A percentile compares a stretch with the other conserved stretches of the same genome.
These are phyloP conservation scores for Myopa testacea DNA, from an alignment of 2,888 invertebrate species.

Conservation along the genomic window DNA sequence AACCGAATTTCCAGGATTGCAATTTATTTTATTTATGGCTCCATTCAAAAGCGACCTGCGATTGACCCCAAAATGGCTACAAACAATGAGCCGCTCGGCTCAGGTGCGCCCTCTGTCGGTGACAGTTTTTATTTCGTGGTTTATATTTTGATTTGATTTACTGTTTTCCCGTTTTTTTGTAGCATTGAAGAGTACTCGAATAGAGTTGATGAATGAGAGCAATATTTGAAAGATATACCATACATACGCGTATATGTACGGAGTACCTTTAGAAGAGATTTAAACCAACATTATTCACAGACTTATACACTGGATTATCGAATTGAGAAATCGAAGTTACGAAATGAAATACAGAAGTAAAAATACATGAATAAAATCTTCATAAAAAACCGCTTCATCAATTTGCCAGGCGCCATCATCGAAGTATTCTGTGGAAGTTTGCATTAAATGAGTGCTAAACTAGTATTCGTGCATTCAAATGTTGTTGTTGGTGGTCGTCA, in stretches of 20 bases:
- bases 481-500: no score
- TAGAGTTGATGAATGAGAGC: background rate
- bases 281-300: background rate
- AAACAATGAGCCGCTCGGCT: background rate
- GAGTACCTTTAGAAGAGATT: background rate
- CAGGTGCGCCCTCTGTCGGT: background rate
- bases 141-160: background rate
- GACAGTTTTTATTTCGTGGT: background rate
- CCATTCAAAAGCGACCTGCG: background rate
- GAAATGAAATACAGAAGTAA: no score
- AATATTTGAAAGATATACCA: background rate
- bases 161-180: background rate
- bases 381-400: no score
- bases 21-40: constrained; percentile 28
- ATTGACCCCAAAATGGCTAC: background rate
- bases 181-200: background rate
- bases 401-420: no score
- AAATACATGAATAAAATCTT: no score
- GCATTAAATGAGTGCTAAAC: no score
- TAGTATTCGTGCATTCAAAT: no score
- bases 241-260: background rate
- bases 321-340: no score
- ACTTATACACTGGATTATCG: background rate
- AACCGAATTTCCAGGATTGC: background rate
- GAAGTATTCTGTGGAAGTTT: no score